These are phyloP conservation scores for Bubo scandiacus DNA, from an alignment of 2,113 vertebrate species.

Conservation along the genomic window DNA sequence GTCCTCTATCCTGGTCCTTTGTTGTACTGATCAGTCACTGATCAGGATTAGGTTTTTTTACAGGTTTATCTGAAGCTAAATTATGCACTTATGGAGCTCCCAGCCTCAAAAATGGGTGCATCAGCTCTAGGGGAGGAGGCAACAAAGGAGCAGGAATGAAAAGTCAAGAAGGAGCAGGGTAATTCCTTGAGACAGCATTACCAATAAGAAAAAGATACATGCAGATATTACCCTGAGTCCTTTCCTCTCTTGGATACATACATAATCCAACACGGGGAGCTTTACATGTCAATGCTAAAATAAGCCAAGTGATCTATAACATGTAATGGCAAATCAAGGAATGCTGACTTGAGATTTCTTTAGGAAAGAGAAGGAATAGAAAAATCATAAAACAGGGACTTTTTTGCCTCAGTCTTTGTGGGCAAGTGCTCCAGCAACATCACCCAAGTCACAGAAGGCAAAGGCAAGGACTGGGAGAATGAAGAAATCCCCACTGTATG, in stretches of 20 bases:
- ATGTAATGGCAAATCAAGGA: not conserved
- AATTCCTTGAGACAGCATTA: not conserved
- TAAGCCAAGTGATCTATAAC: not conserved
- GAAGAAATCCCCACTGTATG: too few species aligned
- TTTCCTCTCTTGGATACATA: not conserved
- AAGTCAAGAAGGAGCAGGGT: not conserved
- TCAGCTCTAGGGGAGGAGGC: not conserved
- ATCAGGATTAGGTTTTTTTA: not conserved
- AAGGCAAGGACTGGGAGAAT: too few species aligned
- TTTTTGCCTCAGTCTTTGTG: too few species aligned
- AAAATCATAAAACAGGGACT: not conserved
- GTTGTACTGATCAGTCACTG: not conserved
- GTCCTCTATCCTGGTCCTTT: not conserved
- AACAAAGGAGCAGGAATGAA: not conserved
- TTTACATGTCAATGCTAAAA: not conserved
- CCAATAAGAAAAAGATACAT: not conserved
- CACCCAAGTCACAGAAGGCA: too few species aligned
- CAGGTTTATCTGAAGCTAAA: not conserved
- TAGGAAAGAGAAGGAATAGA: not conserved
- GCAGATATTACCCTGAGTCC: not conserved
- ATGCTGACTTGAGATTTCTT: not conserved
- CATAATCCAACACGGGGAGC: not conserved
- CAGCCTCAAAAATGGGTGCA: not conserved
- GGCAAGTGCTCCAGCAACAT: too few species aligned
- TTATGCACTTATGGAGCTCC: not conserved